phyloP scores from a whole-genome alignment of 2,888 invertebrate genomes.

The Mylabris sibirica region DNA sequence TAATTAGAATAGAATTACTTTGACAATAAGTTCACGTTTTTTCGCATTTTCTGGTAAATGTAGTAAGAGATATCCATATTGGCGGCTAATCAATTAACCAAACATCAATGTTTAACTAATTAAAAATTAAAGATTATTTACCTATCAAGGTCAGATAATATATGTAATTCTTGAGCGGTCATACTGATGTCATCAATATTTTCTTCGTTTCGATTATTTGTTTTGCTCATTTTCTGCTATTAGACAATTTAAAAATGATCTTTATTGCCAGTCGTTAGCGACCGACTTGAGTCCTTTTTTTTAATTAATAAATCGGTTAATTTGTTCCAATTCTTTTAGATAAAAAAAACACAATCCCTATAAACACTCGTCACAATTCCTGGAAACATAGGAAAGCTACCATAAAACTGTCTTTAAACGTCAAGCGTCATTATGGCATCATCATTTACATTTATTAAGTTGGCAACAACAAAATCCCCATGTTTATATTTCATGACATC shows the following conservation, averaged over 20 bases:
- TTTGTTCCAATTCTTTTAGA: background rate
- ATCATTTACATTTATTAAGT: background rate
- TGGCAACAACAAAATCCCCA: background rate
- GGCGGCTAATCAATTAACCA: slow-evolving; percentile 75
- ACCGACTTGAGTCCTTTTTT: background rate
- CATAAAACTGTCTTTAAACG: background rate
- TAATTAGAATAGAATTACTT: slow-evolving; percentile 61
- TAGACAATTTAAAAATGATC: background rate
- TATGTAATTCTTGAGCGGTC: slow-evolving; percentile 84
- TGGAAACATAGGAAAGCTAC: background rate
- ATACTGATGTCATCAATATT: slow-evolving; percentile 58
- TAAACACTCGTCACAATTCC: background rate
- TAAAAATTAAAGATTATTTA: slow-evolving; percentile 51
- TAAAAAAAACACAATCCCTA: background rate
- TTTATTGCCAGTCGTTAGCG: slow-evolving; percentile 2
- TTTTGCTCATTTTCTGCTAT: slow-evolving; percentile 53
- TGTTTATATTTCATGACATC: too few relatives aligned
- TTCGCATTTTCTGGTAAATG: slow-evolving; percentile 81
- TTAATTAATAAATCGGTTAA: background rate
- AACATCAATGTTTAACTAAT: slow-evolving; percentile 17
- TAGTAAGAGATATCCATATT: slow-evolving; percentile 88
- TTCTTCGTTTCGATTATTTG: slow-evolving; percentile 46
- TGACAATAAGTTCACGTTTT: slow-evolving; percentile 81
- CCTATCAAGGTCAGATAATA: slow-evolving; percentile 89
- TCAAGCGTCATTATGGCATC: background rate